A percentile compares a stretch with the other conserved stretches of the same genome.
Conservation (phyloP, 1,140 invertebrate genomes). For the Dermatophagoides farinae region DNA sequence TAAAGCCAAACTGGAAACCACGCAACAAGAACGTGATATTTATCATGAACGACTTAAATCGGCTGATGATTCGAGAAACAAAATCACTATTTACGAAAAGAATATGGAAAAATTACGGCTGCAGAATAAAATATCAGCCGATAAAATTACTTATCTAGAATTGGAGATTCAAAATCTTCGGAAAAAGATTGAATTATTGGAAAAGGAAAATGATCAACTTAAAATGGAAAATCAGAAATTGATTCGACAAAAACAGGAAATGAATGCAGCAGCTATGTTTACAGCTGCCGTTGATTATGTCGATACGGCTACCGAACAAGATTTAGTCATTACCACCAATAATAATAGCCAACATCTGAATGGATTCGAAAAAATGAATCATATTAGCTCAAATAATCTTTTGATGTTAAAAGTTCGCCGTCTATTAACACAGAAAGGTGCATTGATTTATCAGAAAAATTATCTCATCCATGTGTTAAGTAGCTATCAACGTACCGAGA, state of each 20-base stretch:
- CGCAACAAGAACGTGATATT: neutral
- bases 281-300: neutral
- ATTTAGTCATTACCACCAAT: neutral
- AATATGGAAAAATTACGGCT: constrained; percentile 5
- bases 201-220: neutral
- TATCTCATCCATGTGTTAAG: constrained; percentile 16
- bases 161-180: neutral
- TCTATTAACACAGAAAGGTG: constrained; percentile 10
- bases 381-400: neutral
- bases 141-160: neutral
- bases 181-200: neutral
- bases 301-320: neutral
- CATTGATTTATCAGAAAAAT: constrained; percentile 18
- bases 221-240: constrained; percentile 3
- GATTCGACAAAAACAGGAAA: neutral
- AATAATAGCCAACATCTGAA: neutral
- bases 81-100: neutral
- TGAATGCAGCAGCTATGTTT: neutral
- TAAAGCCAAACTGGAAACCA: neutral
- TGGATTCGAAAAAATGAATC: neutral
- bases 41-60: neutral
- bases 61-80: neutral
- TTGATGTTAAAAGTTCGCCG: constrained; percentile 4
- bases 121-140: constrained; percentile 1
- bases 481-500: constrained; percentile 18